Evolutionary conservation across 2,797 vertebrate species (phyloP).

Genomic region (Anas capensis): DNA sequence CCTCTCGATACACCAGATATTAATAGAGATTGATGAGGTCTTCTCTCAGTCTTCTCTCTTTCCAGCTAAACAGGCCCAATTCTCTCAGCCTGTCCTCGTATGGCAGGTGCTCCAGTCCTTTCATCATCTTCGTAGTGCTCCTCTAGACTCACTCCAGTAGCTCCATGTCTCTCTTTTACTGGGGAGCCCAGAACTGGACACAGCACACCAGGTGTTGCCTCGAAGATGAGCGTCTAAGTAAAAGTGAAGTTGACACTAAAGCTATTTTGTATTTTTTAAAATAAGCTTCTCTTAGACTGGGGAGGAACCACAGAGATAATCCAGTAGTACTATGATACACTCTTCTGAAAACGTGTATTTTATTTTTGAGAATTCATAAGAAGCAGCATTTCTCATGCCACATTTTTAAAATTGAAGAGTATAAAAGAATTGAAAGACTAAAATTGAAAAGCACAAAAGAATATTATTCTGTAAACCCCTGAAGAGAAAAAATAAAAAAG

Average conservation of each 20-base stretch:
- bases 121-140: too few relatives aligned
- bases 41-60: too few relatives aligned
- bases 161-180: too few relatives aligned
- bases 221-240: not conserved
- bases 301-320: not conserved
- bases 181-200: too few relatives aligned
- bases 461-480: rapidly evolving
- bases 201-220: too few relatives aligned
- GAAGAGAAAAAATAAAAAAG: not conserved
- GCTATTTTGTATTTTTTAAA: not conserved
- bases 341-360: not conserved
- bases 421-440: not conserved
- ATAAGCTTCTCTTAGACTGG: not conserved
- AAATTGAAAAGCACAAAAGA: not conserved
- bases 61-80: too few relatives aligned
- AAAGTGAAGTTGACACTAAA: not conserved
- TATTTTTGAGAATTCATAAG: not conserved
- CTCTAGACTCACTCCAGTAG: too few relatives aligned
- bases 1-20: too few relatives aligned
- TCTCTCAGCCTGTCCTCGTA: too few relatives aligned
- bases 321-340: not conserved
- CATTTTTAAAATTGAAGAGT: not conserved
- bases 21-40: too few relatives aligned
- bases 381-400: not conserved
- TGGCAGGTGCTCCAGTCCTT: too few relatives aligned